phyloP scores from a whole-genome alignment of 1,140 invertebrate species.

The Scaptomyza pallida region DNA sequence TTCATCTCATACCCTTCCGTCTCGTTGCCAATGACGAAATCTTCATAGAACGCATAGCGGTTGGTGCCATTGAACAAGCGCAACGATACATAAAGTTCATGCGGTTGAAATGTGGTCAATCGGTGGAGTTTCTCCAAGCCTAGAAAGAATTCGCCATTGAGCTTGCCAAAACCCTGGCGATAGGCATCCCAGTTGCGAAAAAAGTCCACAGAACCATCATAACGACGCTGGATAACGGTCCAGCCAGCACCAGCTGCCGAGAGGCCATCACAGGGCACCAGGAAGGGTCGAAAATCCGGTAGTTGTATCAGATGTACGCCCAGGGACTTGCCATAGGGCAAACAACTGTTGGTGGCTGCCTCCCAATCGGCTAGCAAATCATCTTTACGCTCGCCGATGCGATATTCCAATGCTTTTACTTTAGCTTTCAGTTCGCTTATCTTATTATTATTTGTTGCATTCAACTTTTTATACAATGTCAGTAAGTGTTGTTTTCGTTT shows the following conservation, averaged over 20 bases:
- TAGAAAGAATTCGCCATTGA: slow-evolving; percentile 87
- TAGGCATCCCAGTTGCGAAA: slow-evolving; percentile 87
- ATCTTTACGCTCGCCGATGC: slow-evolving; percentile 58
- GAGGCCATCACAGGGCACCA: slow-evolving; percentile 58
- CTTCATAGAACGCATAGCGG: slow-evolving; percentile 87
- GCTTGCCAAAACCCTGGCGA: slow-evolving; percentile 87
- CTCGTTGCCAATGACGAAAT: slow-evolving; percentile 88
- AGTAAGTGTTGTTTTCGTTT: slow-evolving; percentile 59
- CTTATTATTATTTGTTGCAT: slow-evolving; percentile 27
- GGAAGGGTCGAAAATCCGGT: slow-evolving; percentile 56
- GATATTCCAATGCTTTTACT: slow-evolving; percentile 31
- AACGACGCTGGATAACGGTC: slow-evolving; percentile 87
- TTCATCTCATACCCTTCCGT: slow-evolving; percentile 87
- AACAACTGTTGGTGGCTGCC: slow-evolving; percentile 55
- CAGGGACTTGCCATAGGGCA: slow-evolving; percentile 38
- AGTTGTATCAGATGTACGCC: slow-evolving; percentile 62
- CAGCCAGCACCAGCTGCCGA: slow-evolving; percentile 84
- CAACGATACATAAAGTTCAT: slow-evolving; percentile 87
- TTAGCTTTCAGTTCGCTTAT: slow-evolving; percentile 47
- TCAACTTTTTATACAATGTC: slow-evolving; percentile 42
- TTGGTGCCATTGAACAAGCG: slow-evolving; percentile 86
- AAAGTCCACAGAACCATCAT: slow-evolving; percentile 87
- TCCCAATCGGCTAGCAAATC: slow-evolving; percentile 69
- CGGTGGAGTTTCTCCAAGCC: slow-evolving; percentile 86
- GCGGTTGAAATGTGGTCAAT: slow-evolving; percentile 86